These are phyloP conservation scores for Ahaetulla prasina DNA, from an alignment of 2,113 vertebrate species.

Conservation along the genomic window DNA sequence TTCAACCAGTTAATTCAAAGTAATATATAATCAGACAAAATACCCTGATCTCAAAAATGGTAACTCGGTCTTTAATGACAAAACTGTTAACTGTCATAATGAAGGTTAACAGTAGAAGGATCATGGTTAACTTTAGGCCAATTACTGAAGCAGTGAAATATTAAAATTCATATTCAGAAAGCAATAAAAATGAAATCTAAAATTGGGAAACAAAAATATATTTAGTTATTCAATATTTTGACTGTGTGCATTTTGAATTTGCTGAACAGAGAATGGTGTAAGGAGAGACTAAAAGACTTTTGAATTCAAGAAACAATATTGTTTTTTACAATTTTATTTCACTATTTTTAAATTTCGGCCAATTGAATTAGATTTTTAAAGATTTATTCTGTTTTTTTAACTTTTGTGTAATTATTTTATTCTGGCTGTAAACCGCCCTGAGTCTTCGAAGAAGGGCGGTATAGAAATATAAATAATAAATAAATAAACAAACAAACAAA, in stretches of 20 bases:
- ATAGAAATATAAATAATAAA: too few species aligned
- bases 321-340: too few species aligned
- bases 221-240: background rate
- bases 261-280: background rate
- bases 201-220: background rate
- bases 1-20: background rate
- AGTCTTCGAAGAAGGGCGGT: too few species aligned
- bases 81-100: background rate
- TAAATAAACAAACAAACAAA: too few species aligned
- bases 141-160: background rate
- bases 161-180: background rate
- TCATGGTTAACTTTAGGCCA: background rate
- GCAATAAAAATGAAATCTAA: background rate
- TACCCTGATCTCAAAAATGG: background rate
- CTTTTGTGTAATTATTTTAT: too few species aligned
- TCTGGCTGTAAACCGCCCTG: too few species aligned
- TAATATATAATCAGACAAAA: background rate
- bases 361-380: too few species aligned
- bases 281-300: background rate
- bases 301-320: too few species aligned
- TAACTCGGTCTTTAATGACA: background rate
- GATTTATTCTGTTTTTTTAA: too few species aligned
- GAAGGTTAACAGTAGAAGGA: background rate
- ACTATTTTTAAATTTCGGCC: too few species aligned
- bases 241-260: background rate